A percentile compares a stretch with the other conserved stretches of the same genome.
Evolutionary conservation across 2,888 invertebrate genomes (phyloP).

Genomic region (Mesopsocus fuscifrons): DNA sequence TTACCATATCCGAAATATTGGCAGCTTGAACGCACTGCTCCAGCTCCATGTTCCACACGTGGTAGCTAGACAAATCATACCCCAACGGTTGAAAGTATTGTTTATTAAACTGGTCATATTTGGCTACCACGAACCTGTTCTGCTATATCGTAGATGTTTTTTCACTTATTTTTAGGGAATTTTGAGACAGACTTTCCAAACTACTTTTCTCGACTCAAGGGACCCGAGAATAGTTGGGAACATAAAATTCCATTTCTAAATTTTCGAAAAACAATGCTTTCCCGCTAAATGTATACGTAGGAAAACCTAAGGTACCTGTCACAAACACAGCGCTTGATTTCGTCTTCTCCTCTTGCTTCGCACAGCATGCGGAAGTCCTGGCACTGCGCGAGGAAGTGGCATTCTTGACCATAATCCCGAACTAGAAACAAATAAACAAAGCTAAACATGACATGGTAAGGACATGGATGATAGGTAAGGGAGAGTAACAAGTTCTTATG

Average conservation of each 20-base stretch:
- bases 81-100: not conserved
- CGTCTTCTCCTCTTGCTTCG: not conserved
- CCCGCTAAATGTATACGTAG: no score
- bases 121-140: no score
- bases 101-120: not conserved
- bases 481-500: no score
- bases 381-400: slow-evolving; percentile 12
- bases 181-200: no score
- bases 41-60: slow-evolving; percentile 9
- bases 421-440: slow-evolving; percentile 9
- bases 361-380: slow-evolving; percentile 13
- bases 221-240: no score
- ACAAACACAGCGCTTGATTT: slow-evolving; percentile 11
- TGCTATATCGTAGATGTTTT: no score
- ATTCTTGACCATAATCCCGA: slow-evolving; percentile 11
- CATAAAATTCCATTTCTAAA: no score
- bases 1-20: slow-evolving; percentile 9
- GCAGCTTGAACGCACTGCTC: slow-evolving; percentile 10
- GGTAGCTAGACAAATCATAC: slow-evolving; percentile 9
- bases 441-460: not conserved
- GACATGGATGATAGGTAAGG: not conserved
- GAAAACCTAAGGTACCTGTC: no score
- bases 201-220: no score
- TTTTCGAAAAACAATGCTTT: no score
- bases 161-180: no score